phyloP scores from a whole-genome alignment of 2,113 vertebrate genomes.

The Coreoperca whiteheadi region DNA sequence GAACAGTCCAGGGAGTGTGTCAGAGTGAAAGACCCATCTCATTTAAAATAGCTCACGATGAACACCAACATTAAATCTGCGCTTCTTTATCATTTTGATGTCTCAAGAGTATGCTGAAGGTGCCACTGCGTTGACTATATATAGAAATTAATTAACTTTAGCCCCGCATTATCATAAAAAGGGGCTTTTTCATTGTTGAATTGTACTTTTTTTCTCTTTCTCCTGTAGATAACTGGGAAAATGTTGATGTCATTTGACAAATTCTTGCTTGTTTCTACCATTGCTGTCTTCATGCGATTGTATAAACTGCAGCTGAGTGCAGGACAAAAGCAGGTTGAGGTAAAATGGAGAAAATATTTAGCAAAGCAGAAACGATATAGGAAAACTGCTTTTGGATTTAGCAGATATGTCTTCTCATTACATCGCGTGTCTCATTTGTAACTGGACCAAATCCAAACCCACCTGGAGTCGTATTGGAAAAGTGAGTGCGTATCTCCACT shows the following conservation, averaged over 20 bases:
- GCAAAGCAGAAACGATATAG: not conserved
- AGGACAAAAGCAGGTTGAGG: no score
- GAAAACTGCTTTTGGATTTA: constrained; percentile 38
- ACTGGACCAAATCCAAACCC: not conserved
- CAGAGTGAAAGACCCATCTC: not conserved
- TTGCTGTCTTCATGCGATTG: not conserved
- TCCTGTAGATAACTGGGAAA: no score
- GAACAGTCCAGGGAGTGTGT: not conserved
- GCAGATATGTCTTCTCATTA: constrained; percentile 9
- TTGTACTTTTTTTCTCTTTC: not conserved
- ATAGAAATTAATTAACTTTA: not conserved
- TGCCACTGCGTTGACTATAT: not conserved
- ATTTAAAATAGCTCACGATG: not conserved
- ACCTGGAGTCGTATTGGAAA: not conserved
- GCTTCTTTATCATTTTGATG: not conserved
- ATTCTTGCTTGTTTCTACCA: not conserved
- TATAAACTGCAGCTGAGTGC: not conserved
- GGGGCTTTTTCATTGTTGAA: not conserved
- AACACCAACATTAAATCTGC: not conserved
- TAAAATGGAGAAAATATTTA: constrained; percentile 27
- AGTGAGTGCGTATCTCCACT: not conserved
- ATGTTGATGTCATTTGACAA: not conserved
- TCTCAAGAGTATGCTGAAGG: not conserved
- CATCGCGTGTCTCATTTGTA: not conserved
- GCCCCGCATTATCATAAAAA: not conserved